These are phyloP conservation scores for Itoplectis maculator DNA, from an alignment of 2,888 invertebrate species.

Conservation along the genomic window DNA sequence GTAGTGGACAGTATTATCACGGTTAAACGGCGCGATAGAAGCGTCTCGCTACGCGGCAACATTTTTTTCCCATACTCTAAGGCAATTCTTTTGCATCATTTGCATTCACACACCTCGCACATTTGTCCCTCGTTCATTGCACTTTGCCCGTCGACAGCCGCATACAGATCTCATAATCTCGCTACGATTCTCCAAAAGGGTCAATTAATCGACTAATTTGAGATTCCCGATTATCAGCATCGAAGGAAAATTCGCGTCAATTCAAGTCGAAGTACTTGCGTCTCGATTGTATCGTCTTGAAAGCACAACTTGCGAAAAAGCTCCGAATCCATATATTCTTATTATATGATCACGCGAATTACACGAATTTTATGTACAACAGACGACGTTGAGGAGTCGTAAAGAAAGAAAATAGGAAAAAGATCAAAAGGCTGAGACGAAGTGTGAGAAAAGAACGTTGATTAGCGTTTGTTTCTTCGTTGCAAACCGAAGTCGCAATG, in stretches of 20 bases:
- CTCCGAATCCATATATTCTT: constrained; percentile 46
- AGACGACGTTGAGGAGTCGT: constrained; percentile 56
- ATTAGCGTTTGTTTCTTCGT: constrained; percentile 46
- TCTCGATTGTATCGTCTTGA: background rate
- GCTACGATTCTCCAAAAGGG: constrained; percentile 3
- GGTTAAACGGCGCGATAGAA: constrained; percentile 54
- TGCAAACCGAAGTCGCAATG: constrained; percentile 35
- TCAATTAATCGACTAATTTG: constrained; percentile 6
- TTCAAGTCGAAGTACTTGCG: background rate
- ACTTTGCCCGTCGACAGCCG: constrained; percentile 56
- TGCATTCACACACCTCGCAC: constrained; percentile 58
- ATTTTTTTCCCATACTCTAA: constrained; percentile 61
- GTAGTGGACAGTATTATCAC: constrained; percentile 58
- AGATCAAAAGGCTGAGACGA: constrained; percentile 46
- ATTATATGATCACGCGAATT: constrained; percentile 58
- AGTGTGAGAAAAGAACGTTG: constrained; percentile 11
- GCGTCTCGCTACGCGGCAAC: constrained; percentile 39
- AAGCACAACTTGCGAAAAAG: constrained; percentile 5
- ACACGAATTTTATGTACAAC: constrained; percentile 61
- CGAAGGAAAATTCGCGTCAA: background rate
- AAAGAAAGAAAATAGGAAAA: constrained; percentile 37
- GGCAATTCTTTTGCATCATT: constrained; percentile 60
- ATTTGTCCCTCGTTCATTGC: constrained; percentile 57
- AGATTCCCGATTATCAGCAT: constrained; percentile 9
- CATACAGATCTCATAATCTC: constrained; percentile 58